Percentiles rank a stretch among this genome's conserved stretches.
Evolutionary conservation across 2,797 vertebrate species (phyloP).

Genomic region (Periparus ater): DNA sequence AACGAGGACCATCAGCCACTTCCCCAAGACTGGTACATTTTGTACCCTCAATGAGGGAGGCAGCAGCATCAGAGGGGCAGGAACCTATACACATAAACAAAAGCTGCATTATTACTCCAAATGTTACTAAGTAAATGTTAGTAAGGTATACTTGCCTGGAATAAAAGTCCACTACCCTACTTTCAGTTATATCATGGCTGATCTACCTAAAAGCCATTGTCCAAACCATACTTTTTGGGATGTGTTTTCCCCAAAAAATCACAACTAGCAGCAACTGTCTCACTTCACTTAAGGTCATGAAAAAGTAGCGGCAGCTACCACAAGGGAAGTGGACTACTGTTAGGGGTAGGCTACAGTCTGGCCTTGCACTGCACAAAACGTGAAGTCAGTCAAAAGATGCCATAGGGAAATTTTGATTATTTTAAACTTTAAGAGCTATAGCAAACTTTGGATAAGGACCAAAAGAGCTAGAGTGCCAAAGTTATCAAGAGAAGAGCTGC

Average conservation of each 20-base stretch:
- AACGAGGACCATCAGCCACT: constrained; percentile 75
- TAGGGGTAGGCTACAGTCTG: not conserved
- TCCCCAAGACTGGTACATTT: constrained; percentile 85
- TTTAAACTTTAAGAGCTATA: not conserved
- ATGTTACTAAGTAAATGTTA: not conserved
- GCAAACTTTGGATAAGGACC: not conserved
- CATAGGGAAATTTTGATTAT: not conserved
- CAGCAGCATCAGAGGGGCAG: constrained; percentile 85
- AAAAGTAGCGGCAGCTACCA: not conserved
- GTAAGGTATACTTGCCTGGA: not conserved
- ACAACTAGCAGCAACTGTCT: not conserved
- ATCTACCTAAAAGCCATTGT: not conserved
- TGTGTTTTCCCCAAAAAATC: not conserved
- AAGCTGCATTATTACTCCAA: not conserved
- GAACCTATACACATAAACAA: constrained; percentile 67
- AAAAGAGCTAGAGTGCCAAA: not conserved
- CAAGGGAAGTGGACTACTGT: not conserved
- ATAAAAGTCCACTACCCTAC: not conserved
- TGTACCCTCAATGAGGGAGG: constrained; percentile 78
- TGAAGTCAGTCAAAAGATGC: not conserved
- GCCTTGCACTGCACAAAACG: not conserved
- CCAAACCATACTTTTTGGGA: not conserved
- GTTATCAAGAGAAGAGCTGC: not conserved
- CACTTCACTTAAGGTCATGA: not conserved
- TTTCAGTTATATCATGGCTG: not conserved